Conservation (phyloP, 2,797 vertebrate genomes). For the Brachyalestes nurse region DNA sequence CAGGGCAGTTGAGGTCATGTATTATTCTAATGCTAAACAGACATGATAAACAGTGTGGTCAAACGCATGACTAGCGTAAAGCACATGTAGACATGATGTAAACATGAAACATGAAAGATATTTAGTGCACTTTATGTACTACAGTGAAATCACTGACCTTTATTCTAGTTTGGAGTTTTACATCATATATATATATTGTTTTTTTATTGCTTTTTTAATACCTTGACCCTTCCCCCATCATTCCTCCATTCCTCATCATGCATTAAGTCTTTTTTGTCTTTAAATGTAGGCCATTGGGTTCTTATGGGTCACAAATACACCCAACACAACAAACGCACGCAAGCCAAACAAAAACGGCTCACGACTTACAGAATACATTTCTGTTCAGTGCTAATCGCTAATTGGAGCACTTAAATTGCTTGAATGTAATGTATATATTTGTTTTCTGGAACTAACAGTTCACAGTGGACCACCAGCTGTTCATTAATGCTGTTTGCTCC, state of each 20-base stretch:
- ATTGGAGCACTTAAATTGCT: slow-evolving; percentile 9
- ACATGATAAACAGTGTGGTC: background rate
- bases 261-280: slow-evolving; percentile 36
- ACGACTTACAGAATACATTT: background rate
- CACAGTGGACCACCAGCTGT: slow-evolving; percentile 13
- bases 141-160: background rate
- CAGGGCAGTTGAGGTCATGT: background rate
- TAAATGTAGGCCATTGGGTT: slow-evolving; percentile 46
- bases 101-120: background rate
- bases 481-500: background rate
- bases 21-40: slow-evolving; percentile 2
- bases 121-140: background rate
- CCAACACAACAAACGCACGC: slow-evolving; percentile 5
- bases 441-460: background rate
- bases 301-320: slow-evolving; percentile 29
- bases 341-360: background rate
- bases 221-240: background rate
- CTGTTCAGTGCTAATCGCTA: slow-evolving; percentile 1
- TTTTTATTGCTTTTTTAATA: background rate
- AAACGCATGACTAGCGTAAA: background rate
- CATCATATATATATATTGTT: background rate
- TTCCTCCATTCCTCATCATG: background rate
- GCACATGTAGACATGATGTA: background rate
- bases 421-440: slow-evolving; percentile 2
- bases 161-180: background rate